Evolutionary conservation across 2,888 invertebrate species (phyloP), one percentile per base, ranked within the genome.

Genomic region (Tricholauxania praeusta): DNA sequence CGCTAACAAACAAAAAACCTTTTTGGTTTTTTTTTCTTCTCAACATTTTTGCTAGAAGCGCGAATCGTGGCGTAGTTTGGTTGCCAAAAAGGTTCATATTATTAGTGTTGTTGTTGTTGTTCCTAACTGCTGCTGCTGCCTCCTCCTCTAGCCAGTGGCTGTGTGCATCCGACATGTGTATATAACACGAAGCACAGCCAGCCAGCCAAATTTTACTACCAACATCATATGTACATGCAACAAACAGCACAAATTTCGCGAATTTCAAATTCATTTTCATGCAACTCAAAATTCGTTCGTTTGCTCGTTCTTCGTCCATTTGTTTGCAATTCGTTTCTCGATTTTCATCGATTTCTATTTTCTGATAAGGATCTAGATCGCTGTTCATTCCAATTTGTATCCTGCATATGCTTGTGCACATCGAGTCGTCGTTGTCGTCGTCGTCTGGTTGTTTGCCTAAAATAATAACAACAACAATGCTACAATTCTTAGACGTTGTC

Each of bases 361-460:
- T 82, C 84, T 83, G 84, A 84, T 84, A 84, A 82, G 78, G 79
- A 85, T 85, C 84, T 84, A 81, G 81, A 80, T 81, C 81, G 78
- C 81, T 79, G 84, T 81, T 80, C 80, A 81, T 76, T 77, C 77
- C 80, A 80, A 80, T 80, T 80, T 80, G 80, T 79, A 76, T 75
- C 74, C 74, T 76, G 60, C 32, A 39, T n/a, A 32, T 22, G 64
- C 22, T 28, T 49, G 48, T 47, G 48, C 49, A n/a, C 15, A 28
- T 60, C 39, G 52, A 12, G 60, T 60, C 6, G n/a, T 28, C 60
- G n/a, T 49, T 28, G 69, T 39, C 60, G 22, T 10, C 59, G 6
- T 64, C 63, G 53, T 63, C 49, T 19, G 15, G 12, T 48, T n/a
- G 63, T 39, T 39, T 39, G 39, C 10, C 39, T 39, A 39, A 39